Evolutionary conservation across 2,888 invertebrate genomes (phyloP).

Genomic region (Euphydryas editha): DNA sequence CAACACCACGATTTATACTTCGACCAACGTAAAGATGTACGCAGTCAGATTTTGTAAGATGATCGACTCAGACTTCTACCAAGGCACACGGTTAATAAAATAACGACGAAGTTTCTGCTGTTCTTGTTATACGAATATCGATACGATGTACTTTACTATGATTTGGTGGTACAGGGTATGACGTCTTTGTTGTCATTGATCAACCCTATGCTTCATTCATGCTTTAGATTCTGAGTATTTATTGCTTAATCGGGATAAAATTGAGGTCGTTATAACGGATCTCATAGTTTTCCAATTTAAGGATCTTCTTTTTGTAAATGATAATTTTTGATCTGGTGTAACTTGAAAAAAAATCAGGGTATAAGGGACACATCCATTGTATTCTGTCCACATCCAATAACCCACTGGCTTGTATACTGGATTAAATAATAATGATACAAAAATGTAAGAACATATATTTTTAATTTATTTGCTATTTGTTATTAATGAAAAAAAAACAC

Average conservation of each 20-base stretch:
- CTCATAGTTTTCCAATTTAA: constrained; percentile 28
- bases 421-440: too few species aligned
- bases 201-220: constrained; percentile 76
- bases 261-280: constrained; percentile 74
- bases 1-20: constrained; percentile 78
- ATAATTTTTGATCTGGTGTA: too few species aligned
- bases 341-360: too few species aligned
- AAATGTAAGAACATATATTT: too few species aligned
- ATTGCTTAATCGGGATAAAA: constrained; percentile 69
- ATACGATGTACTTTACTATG: constrained; percentile 26
- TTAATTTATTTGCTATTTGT: too few species aligned
- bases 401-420: too few species aligned
- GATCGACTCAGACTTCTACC: constrained; percentile 69
- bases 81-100: constrained; percentile 49
- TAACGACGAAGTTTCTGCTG: constrained; percentile 41
- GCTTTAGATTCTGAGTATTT: constrained; percentile 68
- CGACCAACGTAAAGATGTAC: constrained; percentile 77
- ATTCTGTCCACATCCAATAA: too few species aligned
- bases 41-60: constrained; percentile 80
- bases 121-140: constrained; percentile 35
- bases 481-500: too few species aligned
- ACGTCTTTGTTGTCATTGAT: constrained; percentile 73
- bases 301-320: too few species aligned
- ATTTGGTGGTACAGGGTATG: constrained; percentile 64
- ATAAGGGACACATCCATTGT: too few species aligned